phyloP scores from a whole-genome alignment of 2,113 vertebrate species.

The Apeltes quadracus region DNA sequence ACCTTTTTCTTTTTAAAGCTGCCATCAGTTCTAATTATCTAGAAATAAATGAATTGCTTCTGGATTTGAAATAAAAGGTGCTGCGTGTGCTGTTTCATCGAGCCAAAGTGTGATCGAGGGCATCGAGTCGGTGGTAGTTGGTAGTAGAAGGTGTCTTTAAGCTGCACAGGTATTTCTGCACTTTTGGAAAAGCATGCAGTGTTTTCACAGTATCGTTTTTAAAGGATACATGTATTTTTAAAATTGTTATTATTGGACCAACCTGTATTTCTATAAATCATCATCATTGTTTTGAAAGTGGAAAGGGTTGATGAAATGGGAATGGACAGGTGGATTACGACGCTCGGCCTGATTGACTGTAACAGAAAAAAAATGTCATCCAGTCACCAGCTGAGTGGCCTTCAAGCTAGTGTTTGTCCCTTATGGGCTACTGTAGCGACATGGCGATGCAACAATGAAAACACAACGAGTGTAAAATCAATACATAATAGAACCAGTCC shows the following conservation, averaged over 20 bases:
- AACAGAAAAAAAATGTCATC: too few relatives aligned
- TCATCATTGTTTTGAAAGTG: neutral
- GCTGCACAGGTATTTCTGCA: neutral
- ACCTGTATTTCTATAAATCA: neutral
- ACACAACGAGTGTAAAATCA: neutral
- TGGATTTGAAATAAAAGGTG: slow-evolving; percentile 55
- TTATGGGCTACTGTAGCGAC: neutral
- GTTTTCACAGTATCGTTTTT: neutral
- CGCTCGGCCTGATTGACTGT: neutral
- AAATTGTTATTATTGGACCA: neutral
- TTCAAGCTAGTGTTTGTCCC: neutral
- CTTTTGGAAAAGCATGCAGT: neutral
- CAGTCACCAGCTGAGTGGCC: neutral
- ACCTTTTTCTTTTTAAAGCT: slow-evolving; percentile 39
- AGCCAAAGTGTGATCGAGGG: slow-evolving; percentile 33
- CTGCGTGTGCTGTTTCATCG: slow-evolving; percentile 59
- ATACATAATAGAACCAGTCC: too few relatives aligned
- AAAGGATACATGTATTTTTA: neutral
- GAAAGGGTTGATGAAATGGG: neutral
- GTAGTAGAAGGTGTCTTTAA: neutral
- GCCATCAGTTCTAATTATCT: slow-evolving; percentile 74
- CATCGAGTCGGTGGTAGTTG: slow-evolving; percentile 7
- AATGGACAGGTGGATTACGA: neutral
- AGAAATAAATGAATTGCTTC: slow-evolving; percentile 62
- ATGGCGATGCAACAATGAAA: neutral